These are phyloP conservation scores for Trisateles emortualis DNA, from an alignment of 2,888 invertebrate genomes.

Conservation along the genomic window DNA sequence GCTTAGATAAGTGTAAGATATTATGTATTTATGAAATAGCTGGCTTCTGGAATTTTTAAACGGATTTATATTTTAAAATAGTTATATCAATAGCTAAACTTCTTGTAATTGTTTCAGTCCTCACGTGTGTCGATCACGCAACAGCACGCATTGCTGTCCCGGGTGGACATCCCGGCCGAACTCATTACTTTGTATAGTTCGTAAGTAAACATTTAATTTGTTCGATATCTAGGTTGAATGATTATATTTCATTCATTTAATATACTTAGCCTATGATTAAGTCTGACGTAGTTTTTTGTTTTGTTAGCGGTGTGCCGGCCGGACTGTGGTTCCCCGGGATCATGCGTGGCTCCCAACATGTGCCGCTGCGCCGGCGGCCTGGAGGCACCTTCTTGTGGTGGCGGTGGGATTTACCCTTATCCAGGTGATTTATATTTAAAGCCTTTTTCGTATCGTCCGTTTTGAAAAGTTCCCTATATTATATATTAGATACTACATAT, in stretches of 20 bases:
- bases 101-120: conserved; percentile 88
- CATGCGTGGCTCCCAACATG: conserved; percentile 93
- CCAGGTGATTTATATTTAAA: conserved; percentile 55
- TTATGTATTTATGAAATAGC: no score
- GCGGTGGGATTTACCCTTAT: conserved; percentile 68
- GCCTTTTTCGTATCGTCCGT: no score
- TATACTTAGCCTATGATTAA: neutral
- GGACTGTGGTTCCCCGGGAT: conserved; percentile 90
- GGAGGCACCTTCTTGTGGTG: conserved; percentile 88
- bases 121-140: conserved; percentile 92
- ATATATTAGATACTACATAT: no score
- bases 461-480: no score
- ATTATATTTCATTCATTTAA: no score
- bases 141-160: conserved; percentile 93
- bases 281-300: neutral
- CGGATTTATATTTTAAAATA: no score
- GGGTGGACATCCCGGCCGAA: conserved; percentile 93
- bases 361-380: conserved; percentile 92
- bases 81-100: conserved; percentile 10
- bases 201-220: conserved; percentile 90
- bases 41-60: no score
- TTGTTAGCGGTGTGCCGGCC: conserved; percentile 90
- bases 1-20: no score
- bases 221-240: no score
- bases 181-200: conserved; percentile 92